A percentile compares a stretch with the other conserved stretches of the same genome.
phyloP scores from a whole-genome alignment of 2,888 invertebrate species.

The Euplexia lucipara region DNA sequence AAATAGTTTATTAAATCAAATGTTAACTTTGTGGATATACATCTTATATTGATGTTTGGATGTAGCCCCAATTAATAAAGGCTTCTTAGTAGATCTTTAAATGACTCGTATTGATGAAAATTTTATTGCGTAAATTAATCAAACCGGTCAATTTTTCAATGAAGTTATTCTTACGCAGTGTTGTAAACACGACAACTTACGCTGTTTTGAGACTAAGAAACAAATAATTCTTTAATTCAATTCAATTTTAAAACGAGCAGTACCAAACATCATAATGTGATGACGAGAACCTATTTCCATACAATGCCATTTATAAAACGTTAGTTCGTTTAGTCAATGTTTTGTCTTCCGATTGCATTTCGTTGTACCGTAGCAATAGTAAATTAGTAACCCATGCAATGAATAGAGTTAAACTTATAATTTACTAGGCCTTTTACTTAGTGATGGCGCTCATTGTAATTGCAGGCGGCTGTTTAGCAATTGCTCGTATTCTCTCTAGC shows the following conservation, averaged over 20 bases:
- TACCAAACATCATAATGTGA: background rate
- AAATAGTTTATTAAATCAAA: constrained; percentile 54
- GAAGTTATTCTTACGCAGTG: constrained; percentile 13
- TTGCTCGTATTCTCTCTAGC: background rate
- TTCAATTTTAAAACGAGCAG: background rate
- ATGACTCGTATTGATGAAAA: constrained; percentile 31
- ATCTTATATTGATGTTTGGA: constrained; percentile 52
- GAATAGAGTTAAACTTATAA: constrained; percentile 9
- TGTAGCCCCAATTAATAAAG: constrained; percentile 56
- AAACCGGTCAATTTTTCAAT: constrained; percentile 18
- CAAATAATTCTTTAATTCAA: background rate
- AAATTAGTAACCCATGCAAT: constrained; percentile 20
- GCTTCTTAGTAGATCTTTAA: constrained; percentile 46
- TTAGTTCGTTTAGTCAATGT: constrained; percentile 38
- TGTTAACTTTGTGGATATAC: constrained; percentile 47
- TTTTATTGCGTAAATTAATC: constrained; percentile 20
- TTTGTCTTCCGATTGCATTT: constrained; percentile 51
- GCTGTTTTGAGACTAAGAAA: constrained; percentile 11
- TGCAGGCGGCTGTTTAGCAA: background rate
- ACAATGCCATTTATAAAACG: constrained; percentile 16
- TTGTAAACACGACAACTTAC: constrained; percentile 29
- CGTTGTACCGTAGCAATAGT: constrained; percentile 22
- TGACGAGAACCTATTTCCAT: constrained; percentile 6
- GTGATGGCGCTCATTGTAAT: background rate
- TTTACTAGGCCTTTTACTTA: constrained; percentile 7